phyloP scores from a whole-genome alignment of 2,888 invertebrate species.

The Yponomeuta plumbellus region DNA sequence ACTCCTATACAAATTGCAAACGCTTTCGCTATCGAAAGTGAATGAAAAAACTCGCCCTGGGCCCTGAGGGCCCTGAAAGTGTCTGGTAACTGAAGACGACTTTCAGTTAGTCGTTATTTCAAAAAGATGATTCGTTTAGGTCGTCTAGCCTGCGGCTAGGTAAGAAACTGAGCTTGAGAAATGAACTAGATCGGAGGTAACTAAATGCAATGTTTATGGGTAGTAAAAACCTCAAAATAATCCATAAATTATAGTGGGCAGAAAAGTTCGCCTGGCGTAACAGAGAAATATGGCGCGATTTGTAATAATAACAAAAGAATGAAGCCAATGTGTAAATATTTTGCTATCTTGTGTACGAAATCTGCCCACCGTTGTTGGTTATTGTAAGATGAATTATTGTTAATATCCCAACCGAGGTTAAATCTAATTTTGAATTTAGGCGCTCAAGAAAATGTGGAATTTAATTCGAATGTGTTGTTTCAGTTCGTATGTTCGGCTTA shows the following conservation, averaged over 20 bases:
- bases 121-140: no score
- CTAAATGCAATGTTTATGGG: neutral
- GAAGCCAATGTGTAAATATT: slow-evolving; percentile 10
- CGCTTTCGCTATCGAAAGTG: no score
- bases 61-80: no score
- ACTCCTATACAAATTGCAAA: no score
- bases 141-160: no score
- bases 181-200: no score
- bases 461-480: neutral
- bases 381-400: neutral
- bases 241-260: neutral
- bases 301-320: slow-evolving; percentile 12
- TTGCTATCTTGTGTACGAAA: neutral
- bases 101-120: no score
- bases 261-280: slow-evolving; percentile 1
- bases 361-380: slow-evolving; percentile 1
- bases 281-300: slow-evolving; percentile 11
- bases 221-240: slow-evolving; percentile 2
- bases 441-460: neutral
- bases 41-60: no score
- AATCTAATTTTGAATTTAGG: neutral
- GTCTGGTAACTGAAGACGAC: no score
- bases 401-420: neutral
- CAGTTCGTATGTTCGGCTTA: neutral
- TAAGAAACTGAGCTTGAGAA: no score